Evolutionary conservation across 2,113 vertebrate genomes (phyloP).

Genomic region (Phrynosoma blainvillii): DNA sequence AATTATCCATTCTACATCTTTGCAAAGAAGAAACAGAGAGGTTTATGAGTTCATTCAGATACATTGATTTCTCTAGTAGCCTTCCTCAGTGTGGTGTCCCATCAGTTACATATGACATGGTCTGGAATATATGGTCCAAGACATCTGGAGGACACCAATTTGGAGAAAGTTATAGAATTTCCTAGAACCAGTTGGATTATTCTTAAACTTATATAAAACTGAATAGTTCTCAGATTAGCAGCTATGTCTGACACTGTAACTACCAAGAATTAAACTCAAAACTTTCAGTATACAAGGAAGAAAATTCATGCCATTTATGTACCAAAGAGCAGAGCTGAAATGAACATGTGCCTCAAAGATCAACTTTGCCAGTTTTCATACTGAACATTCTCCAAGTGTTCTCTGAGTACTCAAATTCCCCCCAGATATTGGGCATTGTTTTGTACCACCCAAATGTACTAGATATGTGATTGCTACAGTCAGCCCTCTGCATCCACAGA

Average conservation of each 20-base stretch:
- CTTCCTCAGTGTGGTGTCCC: not conserved
- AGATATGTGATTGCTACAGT: too few species aligned
- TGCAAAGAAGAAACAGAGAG: not conserved
- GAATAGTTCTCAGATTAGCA: not conserved
- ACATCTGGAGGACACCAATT: too few species aligned
- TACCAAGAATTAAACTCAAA: not conserved
- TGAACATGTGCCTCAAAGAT: not conserved
- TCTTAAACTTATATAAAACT: not conserved
- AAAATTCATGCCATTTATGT: not conserved
- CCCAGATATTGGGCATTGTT: not conserved
- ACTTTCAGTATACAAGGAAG: not conserved
- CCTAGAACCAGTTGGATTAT: not conserved
- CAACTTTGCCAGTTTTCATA: not conserved
- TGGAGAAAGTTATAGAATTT: not conserved
- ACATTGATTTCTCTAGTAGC: not conserved
- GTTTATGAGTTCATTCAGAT: not conserved
- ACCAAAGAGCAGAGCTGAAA: not conserved
- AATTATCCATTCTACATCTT: not conserved
- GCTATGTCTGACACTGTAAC: not conserved
- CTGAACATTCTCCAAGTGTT: too few species aligned
- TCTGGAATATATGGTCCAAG: not conserved
- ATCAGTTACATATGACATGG: not conserved
- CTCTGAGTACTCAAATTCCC: not conserved
- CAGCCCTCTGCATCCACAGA: too few species aligned
- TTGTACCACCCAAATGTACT: too few species aligned